Base-by-base conservation (phyloP, 2,113 vertebrate species). In the Labeo rohita region DNA sequence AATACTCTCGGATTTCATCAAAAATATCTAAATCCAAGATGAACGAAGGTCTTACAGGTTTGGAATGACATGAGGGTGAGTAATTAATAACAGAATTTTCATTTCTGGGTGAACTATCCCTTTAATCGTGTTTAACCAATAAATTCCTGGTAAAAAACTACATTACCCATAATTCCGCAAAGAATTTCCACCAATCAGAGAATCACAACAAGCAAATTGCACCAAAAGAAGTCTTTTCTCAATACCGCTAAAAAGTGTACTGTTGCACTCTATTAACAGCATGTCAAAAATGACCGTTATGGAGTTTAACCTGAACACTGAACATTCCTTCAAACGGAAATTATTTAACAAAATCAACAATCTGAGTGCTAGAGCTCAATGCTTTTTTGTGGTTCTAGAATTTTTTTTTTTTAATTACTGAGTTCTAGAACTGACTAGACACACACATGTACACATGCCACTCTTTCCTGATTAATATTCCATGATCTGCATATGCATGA, bases 401-500 rank as follows among this genome's bases (percentile, higher is more conserved):
- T 75, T 8, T 13, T 54, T n/a, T n/a, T 50, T 23, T 54, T 63
- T 45, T 10, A 72, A 72, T 45, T 39, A n/a, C 39, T 6, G 39
- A 21, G 49, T 77, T 77, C 74, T 34, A 77, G 50, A 77, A 50
- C 66, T 15, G 36, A 70, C 34, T 36, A 39, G 12, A 34, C n/a
- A 18, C 4, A 3, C 1, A 72, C 16, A 72, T 72, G 8, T 8
- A 72, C 68, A 72, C 16, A 77, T 16, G 50, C 75, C 75, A 77
- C 28, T 36, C 75, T 50, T 36, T 28, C 75, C 50, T 52, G 49
- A 77, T 77, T 54, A 77, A 77, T 28, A 81, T 49, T 49, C 45
- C 43, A 66, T 81, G 9, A 66, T 61, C 23, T 52, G 47, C 80
- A 36, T 54, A 82, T 70, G 80, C 80, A 82, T 82, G 80, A 70